Evolutionary conservation across 2,797 vertebrate species (phyloP).

Genomic region (Enoplosus armatus): DNA sequence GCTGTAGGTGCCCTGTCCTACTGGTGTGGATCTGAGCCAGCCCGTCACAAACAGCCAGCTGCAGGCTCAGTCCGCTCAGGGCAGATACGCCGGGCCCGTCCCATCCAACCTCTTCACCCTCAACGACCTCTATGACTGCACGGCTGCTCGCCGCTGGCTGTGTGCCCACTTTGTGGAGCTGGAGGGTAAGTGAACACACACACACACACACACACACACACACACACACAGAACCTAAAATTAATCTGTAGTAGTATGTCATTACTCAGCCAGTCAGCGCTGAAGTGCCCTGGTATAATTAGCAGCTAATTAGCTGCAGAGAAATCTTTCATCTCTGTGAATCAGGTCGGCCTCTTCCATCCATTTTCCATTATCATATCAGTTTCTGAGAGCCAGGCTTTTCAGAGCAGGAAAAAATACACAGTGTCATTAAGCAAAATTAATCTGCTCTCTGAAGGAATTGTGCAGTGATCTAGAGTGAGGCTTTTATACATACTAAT

Average conservation of each 20-base stretch:
- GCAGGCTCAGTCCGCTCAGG: constrained; percentile 1
- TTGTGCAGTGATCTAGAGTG: constrained; percentile 85
- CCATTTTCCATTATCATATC: constrained; percentile 88
- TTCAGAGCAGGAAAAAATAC: constrained; percentile 74
- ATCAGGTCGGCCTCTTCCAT: constrained; percentile 87
- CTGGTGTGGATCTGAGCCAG: constrained; percentile 71
- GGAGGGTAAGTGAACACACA: constrained; percentile 80
- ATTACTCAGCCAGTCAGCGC: constrained; percentile 75
- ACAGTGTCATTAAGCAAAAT: constrained; percentile 88
- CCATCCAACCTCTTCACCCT: constrained; percentile 92
- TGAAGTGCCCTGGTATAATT: constrained; percentile 86
- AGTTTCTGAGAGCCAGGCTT: constrained; percentile 84
- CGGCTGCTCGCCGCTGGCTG: constrained; percentile 85
- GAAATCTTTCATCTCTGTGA: constrained; percentile 89
- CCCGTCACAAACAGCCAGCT: constrained; percentile 70
- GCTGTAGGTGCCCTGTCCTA: constrained; percentile 85
- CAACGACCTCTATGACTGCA: constrained; percentile 87
- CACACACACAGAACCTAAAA: constrained; percentile 40
- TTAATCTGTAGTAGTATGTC: constrained; percentile 61
- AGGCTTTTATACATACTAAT: constrained; percentile 89
- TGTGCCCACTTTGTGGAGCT: constrained; percentile 73
- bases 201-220: constrained; percentile 10
- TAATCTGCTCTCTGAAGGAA: constrained; percentile 86
- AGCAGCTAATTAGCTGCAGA: constrained; percentile 88
- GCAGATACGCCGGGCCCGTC: constrained; percentile 68